Conservation (phyloP, 2,888 invertebrate genomes). For the Erebia aethiops region DNA sequence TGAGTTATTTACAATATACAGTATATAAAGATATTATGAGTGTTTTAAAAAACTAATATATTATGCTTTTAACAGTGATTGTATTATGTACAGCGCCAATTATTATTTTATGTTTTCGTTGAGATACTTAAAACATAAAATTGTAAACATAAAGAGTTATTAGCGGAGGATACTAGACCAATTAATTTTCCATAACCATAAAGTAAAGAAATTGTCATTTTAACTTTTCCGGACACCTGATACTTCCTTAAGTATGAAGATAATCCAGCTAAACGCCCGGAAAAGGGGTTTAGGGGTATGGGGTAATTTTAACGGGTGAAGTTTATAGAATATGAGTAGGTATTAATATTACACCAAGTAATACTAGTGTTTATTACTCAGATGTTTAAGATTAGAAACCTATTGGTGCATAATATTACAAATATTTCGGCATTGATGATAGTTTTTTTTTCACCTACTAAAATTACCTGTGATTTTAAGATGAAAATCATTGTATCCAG, state of each 20-base stretch:
- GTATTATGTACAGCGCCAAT: no score
- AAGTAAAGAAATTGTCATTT: constrained; percentile 39
- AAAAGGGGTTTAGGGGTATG: constrained; percentile 25
- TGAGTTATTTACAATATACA: no score
- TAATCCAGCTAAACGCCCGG: constrained; percentile 20
- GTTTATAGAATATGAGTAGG: constrained; percentile 17
- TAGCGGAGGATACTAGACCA: neutral
- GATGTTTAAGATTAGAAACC: neutral
- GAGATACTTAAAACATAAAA: constrained; percentile 8
- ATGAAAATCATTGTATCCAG: no score
- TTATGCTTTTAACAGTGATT: no score
- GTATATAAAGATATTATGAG: no score
- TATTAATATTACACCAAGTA: constrained; percentile 9
- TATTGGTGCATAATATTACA: neutral
- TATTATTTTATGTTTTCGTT: no score
- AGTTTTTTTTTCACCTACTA: neutral
- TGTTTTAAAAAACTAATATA: no score
- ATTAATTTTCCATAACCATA: constrained; percentile 33
- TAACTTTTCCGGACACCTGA: constrained; percentile 43
- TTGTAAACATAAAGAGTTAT: neutral
- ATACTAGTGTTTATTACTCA: neutral
- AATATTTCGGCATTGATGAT: neutral
- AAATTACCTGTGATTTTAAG: no score
- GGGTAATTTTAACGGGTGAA: constrained; percentile 26
- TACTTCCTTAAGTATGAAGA: constrained; percentile 34